Percentiles rank a stretch among this genome's conserved stretches.
These are phyloP conservation scores for Epistrophe grossulariae DNA, from an alignment of 2,888 invertebrate species.

Conservation along the genomic window DNA sequence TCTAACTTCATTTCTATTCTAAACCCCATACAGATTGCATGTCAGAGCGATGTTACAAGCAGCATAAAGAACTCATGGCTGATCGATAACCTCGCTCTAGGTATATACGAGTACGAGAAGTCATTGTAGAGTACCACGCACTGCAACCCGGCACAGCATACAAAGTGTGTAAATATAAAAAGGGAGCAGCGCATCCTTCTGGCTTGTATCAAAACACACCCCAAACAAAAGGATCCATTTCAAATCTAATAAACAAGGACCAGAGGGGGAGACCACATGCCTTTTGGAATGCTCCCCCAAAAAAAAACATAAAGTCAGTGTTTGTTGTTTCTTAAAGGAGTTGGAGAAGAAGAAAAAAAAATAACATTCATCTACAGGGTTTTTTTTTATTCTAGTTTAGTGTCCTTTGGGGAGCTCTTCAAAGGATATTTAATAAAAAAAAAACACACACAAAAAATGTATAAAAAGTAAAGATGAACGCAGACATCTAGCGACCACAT, in stretches of 20 bases:
- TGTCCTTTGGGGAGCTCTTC: conserved; percentile 72
- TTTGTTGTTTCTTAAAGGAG: conserved; percentile 50
- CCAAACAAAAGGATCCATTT: conserved; percentile 73
- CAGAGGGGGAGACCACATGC: conserved; percentile 40
- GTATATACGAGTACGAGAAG: conserved; percentile 35
- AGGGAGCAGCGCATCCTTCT: conserved; percentile 58
- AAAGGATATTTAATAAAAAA: conserved; percentile 68
- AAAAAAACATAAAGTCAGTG: conserved; percentile 42
- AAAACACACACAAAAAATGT: conserved; percentile 2
- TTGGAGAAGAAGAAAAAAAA: conserved; percentile 6
- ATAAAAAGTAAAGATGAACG: conserved; percentile 51
- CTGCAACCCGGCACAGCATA: conserved; percentile 43
- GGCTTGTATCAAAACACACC: conserved; percentile 60
- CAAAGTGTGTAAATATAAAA: conserved; percentile 54
- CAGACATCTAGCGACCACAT: conserved; percentile 60
- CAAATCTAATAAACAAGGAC: conserved; percentile 71
- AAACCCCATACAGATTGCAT: conserved; percentile 27
- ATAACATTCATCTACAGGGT: conserved; percentile 62
- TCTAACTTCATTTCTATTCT: conserved; percentile 59
- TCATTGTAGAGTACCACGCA: conserved; percentile 65
- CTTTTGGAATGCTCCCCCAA: conserved; percentile 51
- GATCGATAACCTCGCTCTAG: conserved; percentile 64
- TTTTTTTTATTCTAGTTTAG: conserved; percentile 48
- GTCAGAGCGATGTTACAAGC: conserved; percentile 37
- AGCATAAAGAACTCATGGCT: conserved; percentile 37